Evolutionary conservation across 2,113 vertebrate genomes (phyloP), one percentile per base, ranked within the genome.

Genomic region (Cyphomyrus plagiostoma): DNA sequence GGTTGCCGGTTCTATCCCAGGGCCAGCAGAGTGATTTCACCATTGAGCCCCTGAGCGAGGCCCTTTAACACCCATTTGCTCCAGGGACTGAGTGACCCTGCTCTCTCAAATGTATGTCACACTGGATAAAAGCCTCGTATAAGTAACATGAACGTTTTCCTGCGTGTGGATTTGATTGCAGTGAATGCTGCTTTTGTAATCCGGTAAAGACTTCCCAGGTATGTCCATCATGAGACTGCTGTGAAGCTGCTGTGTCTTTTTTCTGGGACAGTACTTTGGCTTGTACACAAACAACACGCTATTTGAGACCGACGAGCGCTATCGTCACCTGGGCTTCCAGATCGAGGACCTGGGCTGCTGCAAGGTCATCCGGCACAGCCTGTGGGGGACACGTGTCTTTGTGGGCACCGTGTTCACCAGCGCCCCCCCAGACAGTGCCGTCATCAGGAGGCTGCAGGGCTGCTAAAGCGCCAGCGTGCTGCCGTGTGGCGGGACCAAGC

Each of bases 321-420:
- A 98, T 91, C 93, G 94, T 7, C 96, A 98, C 49, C 94, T 99
- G 92, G 98, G 98, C 2, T 99, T 99, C 52, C 94, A 93, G 6
- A 92, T 99, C 1, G 98, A 99, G 84, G 98, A 99, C 90, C 96
- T 99, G 42, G 98, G 98, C 66, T 99, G 98, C 96, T 99, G 98
- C 94, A 97, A 97, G 94, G 98, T 99, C 3, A 99, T 99, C 92
- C 95, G 96, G 8, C 98, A 99, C 83, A 77, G 92, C 56, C 83
- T 98, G 9, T 99, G 98, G 98, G 98, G 97, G 0, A 97, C 97
- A 2, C 97, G 96, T 0, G 97, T 96, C 21, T 90, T 99, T 2
- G 97, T 99, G 58, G 98, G 98, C 19, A 97, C 96, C 1, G 96
- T 99, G n/a, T 98, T 98, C 93, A 99, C 98, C 89, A 96, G 95